phyloP scores from a whole-genome alignment of 1,140 invertebrate species.

The Ctenoplectra terminalis region DNA sequence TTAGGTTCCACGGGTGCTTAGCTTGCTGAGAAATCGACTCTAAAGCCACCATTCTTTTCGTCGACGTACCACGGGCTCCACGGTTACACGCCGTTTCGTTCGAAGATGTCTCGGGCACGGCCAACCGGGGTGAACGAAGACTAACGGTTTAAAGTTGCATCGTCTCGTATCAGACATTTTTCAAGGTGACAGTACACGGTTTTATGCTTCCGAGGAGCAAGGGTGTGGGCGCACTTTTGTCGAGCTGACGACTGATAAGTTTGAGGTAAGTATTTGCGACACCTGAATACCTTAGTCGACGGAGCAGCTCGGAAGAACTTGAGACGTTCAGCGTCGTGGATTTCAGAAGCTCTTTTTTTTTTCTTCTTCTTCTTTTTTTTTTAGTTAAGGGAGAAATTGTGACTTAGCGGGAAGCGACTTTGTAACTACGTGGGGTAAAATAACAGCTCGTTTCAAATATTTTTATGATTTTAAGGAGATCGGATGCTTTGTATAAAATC shows the following conservation, averaged over 20 bases:
- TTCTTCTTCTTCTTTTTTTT: background rate
- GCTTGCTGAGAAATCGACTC: conserved; percentile 56
- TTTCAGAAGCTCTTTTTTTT: background rate
- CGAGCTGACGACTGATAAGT: conserved; percentile 32
- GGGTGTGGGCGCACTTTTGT: background rate
- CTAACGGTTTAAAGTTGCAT: conserved; percentile 37
- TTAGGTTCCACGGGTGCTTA: conserved; percentile 47
- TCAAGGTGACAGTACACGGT: conserved; percentile 11
- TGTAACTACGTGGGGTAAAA: background rate
- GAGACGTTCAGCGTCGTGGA: background rate
- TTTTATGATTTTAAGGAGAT: background rate
- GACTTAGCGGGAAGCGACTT: background rate
- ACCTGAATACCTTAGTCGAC: conserved; percentile 2
- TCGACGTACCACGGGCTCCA: background rate
- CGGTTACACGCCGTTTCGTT: background rate
- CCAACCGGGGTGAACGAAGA: conserved; percentile 6
- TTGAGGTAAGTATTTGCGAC: conserved; percentile 1
- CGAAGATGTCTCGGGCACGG: background rate
- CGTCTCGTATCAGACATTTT: conserved; percentile 22
- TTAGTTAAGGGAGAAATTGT: background rate
- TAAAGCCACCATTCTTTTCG: conserved; percentile 27
- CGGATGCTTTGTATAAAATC: no score
- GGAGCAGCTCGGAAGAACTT: background rate
- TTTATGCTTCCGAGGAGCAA: background rate
- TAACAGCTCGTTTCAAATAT: background rate